Evolutionary conservation across 2,888 invertebrate species (phyloP).

Genomic region (Ceratothoa steindachneri): DNA sequence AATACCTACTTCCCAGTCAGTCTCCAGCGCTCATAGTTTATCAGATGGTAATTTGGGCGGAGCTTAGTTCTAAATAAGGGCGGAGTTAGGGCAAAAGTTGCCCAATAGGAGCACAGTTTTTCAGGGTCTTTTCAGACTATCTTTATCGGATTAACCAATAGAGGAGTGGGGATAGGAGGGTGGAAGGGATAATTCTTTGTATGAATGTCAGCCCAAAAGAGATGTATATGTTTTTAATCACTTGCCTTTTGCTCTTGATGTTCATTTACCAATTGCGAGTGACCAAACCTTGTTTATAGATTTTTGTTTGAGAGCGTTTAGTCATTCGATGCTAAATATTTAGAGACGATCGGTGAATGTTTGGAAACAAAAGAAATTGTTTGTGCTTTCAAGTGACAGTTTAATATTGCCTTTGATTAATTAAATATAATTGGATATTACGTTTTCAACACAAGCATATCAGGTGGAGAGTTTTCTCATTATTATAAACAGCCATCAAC

Average conservation of each 20-base stretch:
- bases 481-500: too few species aligned
- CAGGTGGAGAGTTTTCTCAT: too few species aligned
- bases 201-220: background rate
- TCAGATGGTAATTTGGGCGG: background rate
- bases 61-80: background rate
- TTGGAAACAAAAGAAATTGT: too few species aligned
- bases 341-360: too few species aligned
- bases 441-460: too few species aligned
- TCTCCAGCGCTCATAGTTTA: too few species aligned
- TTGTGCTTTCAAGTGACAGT: too few species aligned
- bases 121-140: background rate
- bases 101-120: background rate
- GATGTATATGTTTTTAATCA: slow-evolving; percentile 6
- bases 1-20: too few species aligned
- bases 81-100: background rate
- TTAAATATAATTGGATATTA: too few species aligned
- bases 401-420: too few species aligned
- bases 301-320: too few species aligned
- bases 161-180: background rate
- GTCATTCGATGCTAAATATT: too few species aligned
- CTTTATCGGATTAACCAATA: background rate
- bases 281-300: background rate
- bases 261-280: background rate
- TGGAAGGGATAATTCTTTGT: background rate
- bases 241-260: background rate